phyloP scores from a whole-genome alignment of 1,140 invertebrate species.

The Leptopilina clavipes region DNA sequence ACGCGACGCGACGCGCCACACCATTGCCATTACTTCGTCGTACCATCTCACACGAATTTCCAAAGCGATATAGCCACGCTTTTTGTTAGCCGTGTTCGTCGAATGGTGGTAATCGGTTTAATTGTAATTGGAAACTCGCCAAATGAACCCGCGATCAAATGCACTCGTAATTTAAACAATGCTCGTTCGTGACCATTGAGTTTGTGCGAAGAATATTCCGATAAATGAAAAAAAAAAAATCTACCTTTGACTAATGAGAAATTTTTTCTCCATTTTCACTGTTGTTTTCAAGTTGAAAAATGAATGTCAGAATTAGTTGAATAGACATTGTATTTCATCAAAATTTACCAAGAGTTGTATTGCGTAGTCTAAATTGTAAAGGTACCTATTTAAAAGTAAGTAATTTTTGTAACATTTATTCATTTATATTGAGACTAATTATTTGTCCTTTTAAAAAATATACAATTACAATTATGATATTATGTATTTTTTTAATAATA shows the following conservation, averaged over 20 bases:
- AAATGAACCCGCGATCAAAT: conserved; percentile 59
- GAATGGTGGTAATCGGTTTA: conserved; percentile 55
- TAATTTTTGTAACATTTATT: too few relatives aligned
- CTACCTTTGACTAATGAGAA: neutral
- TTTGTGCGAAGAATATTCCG: neutral
- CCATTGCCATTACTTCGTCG: neutral
- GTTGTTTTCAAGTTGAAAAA: too few relatives aligned
- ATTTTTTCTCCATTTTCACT: too few relatives aligned
- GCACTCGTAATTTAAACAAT: conserved; percentile 52
- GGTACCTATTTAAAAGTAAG: too few relatives aligned
- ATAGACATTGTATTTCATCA: too few relatives aligned
- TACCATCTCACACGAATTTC: conserved; percentile 29
- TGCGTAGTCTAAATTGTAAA: too few relatives aligned
- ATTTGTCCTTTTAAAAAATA: too few relatives aligned
- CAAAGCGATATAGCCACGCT: conserved; percentile 41
- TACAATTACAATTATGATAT: too few relatives aligned
- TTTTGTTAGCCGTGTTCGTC: conserved; percentile 44
- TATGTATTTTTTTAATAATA: too few relatives aligned
- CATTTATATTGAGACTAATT: too few relatives aligned
- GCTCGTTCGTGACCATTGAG: neutral
- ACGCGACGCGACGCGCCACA: conserved; percentile 36
- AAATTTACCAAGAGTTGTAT: too few relatives aligned
- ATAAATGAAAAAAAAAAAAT: neutral
- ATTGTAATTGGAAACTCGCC: conserved; percentile 62
- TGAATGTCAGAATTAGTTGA: too few relatives aligned